Evolutionary conservation across 2,797 vertebrate genomes (phyloP), one percentile per base, ranked within the genome.

Genomic region (Danio kyathit): DNA sequence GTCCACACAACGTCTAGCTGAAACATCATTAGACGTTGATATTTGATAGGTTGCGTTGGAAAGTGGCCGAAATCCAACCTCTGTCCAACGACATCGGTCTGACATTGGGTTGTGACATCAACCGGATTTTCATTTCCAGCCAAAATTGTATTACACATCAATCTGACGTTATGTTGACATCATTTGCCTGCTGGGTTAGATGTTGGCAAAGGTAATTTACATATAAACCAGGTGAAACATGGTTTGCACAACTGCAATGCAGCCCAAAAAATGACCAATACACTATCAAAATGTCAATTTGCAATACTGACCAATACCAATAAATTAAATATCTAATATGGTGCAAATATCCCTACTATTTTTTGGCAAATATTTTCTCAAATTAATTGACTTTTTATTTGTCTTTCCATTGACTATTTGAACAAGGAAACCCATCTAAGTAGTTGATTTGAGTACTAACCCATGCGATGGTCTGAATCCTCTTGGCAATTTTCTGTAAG

Each of bases 401-500:
- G 41, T 11, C n/a, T 41, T 4, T 40, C 9, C 9, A 54, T 14
- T 59, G 17, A 13, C 2, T 10, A 72, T 44, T 44, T 73, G 17
- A 19, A 43, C 5, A 9, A 9, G 41, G 4, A 16, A 14, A 72
- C 40, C 8, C n/a, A 74, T 21, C 5, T 29, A 74, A 56, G 66
- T 2, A 8, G 16, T 46, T 41, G 41, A 56, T 19, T 11, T 40
- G 51, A 44, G 2, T 48, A 96, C 97, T 94, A 85, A 98, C 97
- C 97, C 97, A 97, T 70, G 97, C 96, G 0, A 95, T 95, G 86
- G 93, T 95, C 75, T 98, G 96, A 86, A 99, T 95, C 86, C 91
- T 90, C 83, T 92, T 93, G 69, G 96, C 95, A 0, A 94, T 95
- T 94, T 97, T 99, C 56, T 97, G 95, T 81, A 99, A 94, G 59